These are phyloP conservation scores for Cheirogaleus major DNA, from an alignment of 2,797 vertebrate species.

Conservation along the genomic window DNA sequence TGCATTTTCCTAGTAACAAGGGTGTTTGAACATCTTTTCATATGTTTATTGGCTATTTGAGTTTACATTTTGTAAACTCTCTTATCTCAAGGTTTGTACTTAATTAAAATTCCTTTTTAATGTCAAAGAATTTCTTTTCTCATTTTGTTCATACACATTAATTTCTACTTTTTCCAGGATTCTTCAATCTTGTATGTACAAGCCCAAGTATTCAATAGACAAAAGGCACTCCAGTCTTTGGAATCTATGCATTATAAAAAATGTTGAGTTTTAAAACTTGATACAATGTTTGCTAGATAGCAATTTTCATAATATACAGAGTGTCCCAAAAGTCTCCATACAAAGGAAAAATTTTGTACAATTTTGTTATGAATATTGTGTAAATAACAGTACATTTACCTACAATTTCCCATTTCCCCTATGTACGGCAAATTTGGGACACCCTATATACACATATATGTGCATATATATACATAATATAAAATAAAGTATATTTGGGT, in stretches of 20 bases:
- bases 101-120: background rate
- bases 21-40: slow-evolving; percentile 29
- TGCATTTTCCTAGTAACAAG: background rate
- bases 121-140: background rate
- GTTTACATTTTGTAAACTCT: background rate
- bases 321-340: no score
- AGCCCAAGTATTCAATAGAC: background rate
- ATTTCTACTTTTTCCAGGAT: background rate
- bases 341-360: no score
- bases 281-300: background rate
- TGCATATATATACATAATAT: background rate
- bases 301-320: background rate
- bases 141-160: background rate
- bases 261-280: background rate
- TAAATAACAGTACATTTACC: no score
- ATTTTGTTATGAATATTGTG: no score
- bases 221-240: background rate
- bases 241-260: background rate
- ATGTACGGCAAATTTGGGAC: no score
- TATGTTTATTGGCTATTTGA: background rate
- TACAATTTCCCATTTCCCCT: no score
- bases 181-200: background rate
- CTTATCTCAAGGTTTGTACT: background rate
- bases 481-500: background rate
- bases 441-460: background rate